Percentiles rank a stretch among this genome's conserved stretches.
Conservation (phyloP, 2,113 vertebrate genomes). For the Cromileptes altivelis region DNA sequence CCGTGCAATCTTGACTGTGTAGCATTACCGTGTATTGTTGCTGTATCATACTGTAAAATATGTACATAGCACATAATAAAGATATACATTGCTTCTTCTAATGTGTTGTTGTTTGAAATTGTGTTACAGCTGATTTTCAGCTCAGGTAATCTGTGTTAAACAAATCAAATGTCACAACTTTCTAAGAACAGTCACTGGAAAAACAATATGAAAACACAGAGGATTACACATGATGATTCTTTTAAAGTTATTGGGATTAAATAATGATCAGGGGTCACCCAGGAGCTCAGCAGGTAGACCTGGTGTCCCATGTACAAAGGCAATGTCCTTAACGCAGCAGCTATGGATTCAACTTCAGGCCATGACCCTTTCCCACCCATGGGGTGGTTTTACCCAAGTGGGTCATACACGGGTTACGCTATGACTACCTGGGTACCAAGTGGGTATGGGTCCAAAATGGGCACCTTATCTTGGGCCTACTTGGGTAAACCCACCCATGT, state of each 20-base stretch:
- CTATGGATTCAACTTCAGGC: too few relatives aligned
- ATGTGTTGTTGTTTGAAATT: neutral
- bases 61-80: constrained; percentile 85
- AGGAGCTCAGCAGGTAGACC: too few relatives aligned
- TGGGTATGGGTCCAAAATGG: too few relatives aligned
- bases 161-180: neutral
- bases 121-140: neutral
- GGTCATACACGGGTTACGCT: too few relatives aligned
- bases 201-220: neutral
- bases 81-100: constrained; percentile 82
- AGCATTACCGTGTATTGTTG: constrained; percentile 76
- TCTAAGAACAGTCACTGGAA: neutral
- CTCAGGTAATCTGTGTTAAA: neutral
- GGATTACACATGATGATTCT: too few relatives aligned
- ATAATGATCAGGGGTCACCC: neutral
- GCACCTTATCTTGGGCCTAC: too few relatives aligned
- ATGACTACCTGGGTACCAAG: too few relatives aligned
- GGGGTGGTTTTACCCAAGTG: too few relatives aligned
- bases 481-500: too few relatives aligned
- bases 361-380: too few relatives aligned
- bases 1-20: constrained; percentile 83
- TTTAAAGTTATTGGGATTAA: neutral
- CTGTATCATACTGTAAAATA: constrained; percentile 85
- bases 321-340: too few relatives aligned
- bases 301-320: too few relatives aligned